Evolutionary conservation across 2,113 vertebrate species (phyloP).

Genomic region (Drymodes brunneopygia): DNA sequence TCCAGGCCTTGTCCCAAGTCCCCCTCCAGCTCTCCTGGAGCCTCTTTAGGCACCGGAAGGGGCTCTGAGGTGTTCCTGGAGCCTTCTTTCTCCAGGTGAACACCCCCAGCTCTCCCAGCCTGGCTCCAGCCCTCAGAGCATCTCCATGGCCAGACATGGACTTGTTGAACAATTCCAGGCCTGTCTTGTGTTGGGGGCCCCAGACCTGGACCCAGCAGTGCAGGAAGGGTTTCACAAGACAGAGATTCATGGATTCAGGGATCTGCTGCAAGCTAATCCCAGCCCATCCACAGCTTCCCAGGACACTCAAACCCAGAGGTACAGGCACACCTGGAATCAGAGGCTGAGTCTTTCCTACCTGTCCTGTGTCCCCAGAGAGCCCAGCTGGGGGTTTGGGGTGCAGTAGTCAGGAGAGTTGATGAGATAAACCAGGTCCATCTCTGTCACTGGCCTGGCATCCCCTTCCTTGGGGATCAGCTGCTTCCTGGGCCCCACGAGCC

Average conservation of each 20-base stretch:
- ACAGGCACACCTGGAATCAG: neutral
- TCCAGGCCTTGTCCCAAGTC: neutral
- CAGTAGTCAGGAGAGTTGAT: slow-evolving; percentile 76
- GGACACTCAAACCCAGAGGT: accelerated
- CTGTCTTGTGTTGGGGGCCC: neutral
- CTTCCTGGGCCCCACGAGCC: slow-evolving; percentile 65
- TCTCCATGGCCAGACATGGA: too few relatives aligned
- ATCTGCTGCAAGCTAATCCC: neutral
- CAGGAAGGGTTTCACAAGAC: neutral
- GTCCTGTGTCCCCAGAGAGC: slow-evolving; percentile 76
- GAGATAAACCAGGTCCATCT: slow-evolving; percentile 75
- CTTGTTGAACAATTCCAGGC: too few relatives aligned
- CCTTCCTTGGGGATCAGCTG: slow-evolving; percentile 72
- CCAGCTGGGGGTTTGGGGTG: slow-evolving; percentile 51
- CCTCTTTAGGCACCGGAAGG: too few relatives aligned
- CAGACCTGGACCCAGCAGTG: neutral
- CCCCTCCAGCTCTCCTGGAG: neutral
- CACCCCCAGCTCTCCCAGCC: neutral
- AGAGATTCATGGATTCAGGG: neutral
- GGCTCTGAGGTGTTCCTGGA: neutral
- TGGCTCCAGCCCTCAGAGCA: neutral
- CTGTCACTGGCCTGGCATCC: slow-evolving; percentile 64
- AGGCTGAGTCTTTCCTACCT: slow-evolving; percentile 51
- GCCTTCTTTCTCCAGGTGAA: neutral
- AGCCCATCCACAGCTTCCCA: neutral